Percentiles rank a stretch among this genome's conserved stretches.
Conservation (phyloP, 1,140 invertebrate species). For the Drosophila obscura region DNA sequence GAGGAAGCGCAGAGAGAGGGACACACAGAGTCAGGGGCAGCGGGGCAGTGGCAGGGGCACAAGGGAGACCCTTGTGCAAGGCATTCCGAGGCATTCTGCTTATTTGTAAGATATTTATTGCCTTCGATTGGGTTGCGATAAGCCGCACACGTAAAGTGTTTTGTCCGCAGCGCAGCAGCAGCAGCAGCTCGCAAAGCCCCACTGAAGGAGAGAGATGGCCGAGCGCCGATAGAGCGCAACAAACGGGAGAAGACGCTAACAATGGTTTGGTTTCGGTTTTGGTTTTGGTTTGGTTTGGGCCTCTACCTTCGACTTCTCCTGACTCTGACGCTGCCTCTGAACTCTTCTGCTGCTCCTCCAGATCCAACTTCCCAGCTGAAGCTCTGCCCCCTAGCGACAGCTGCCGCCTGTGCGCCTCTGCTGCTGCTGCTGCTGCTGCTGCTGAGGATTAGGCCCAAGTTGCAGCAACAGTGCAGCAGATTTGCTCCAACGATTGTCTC, state of each 20-base stretch:
- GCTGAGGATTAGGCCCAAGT: slow-evolving; percentile 52
- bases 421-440: slow-evolving; percentile 37
- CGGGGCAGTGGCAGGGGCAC: neutral
- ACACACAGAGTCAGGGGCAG: too few relatives aligned
- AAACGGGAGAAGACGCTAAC: slow-evolving; percentile 54
- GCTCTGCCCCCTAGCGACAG: slow-evolving; percentile 62
- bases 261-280: slow-evolving; percentile 35
- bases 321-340: neutral
- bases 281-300: slow-evolving; percentile 4
- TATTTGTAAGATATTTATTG: slow-evolving; percentile 84
- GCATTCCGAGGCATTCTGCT: slow-evolving; percentile 83
- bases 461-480: slow-evolving; percentile 29
- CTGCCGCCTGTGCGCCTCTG: slow-evolving; percentile 45
- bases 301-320: neutral
- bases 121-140: slow-evolving; percentile 83
- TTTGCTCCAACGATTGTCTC: slow-evolving; percentile 40
- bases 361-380: neutral
- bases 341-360: slow-evolving; percentile 1
- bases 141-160: slow-evolving; percentile 82
- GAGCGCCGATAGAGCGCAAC: slow-evolving; percentile 39
- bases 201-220: slow-evolving; percentile 44
- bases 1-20: too few relatives aligned
- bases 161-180: slow-evolving; percentile 52
- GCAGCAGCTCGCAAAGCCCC: slow-evolving; percentile 6
- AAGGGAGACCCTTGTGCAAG: neutral